These are phyloP conservation scores for Acrocyrtus sp. DNA, from an alignment of 2,888 invertebrate genomes.

Conservation along the genomic window DNA sequence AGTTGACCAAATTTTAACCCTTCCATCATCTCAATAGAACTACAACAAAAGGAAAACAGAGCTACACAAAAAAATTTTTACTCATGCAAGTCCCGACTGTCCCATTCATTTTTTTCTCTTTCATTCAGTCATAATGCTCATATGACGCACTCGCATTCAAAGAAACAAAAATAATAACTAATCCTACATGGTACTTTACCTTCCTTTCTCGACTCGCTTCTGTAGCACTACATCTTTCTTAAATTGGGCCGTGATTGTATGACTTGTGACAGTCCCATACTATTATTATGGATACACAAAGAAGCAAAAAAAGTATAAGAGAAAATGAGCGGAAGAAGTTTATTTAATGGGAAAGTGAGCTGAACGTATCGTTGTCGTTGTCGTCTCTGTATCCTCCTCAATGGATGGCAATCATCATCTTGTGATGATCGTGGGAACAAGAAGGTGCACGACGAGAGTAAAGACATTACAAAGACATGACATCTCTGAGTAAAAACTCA, in stretches of 20 bases:
- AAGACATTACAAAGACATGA: too few relatives aligned
- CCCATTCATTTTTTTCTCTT: background rate
- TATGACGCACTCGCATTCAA: too few relatives aligned
- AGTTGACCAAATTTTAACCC: too few relatives aligned
- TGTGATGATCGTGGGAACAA: constrained; percentile 9
- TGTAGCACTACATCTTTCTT: background rate
- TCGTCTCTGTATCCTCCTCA: background rate
- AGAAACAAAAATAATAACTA: too few relatives aligned
- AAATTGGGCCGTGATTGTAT: background rate
- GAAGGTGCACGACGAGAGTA: background rate
- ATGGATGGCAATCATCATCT: background rate
- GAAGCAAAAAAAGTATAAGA: background rate
- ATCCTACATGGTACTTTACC: too few relatives aligned
- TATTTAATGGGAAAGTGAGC: constrained; percentile 22
- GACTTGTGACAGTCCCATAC: too few relatives aligned
- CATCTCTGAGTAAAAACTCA: too few relatives aligned
- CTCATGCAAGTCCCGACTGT: too few relatives aligned
- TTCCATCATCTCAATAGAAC: too few relatives aligned
- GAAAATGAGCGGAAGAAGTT: constrained; percentile 12
- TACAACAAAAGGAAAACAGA: background rate
- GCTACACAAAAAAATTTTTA: background rate
- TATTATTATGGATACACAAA: too few relatives aligned
- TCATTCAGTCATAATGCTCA: too few relatives aligned
- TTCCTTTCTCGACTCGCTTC: background rate
- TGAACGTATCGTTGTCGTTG: background rate